Evolutionary conservation across 2,888 invertebrate genomes (phyloP).

Genomic region (Drosophila niveifrons): DNA sequence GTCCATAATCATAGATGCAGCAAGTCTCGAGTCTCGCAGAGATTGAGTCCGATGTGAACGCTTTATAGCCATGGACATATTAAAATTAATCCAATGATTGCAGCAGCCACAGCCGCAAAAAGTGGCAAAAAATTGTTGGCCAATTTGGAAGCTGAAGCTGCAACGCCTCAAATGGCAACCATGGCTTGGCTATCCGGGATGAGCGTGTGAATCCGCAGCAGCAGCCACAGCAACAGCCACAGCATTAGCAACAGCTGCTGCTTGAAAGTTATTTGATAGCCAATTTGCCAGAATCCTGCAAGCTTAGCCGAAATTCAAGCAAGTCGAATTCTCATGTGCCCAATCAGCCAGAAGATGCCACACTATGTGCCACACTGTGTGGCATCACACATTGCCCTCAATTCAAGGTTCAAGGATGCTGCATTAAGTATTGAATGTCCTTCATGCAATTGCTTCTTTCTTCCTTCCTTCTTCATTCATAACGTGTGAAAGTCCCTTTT

Average conservation of each 20-base stretch:
- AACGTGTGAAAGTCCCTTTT: constrained; percentile 56
- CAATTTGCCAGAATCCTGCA: constrained; percentile 63
- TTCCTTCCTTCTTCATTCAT: constrained; percentile 59
- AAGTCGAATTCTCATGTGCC: constrained; percentile 67
- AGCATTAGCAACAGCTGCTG: constrained; percentile 52
- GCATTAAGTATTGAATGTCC: constrained; percentile 69
- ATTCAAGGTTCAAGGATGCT: constrained; percentile 78
- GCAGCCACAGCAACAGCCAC: constrained; percentile 23
- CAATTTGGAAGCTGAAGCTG: constrained; percentile 52
- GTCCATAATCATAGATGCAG: constrained; percentile 80
- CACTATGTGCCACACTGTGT: constrained; percentile 11
- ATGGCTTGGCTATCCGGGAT: constrained; percentile 32
- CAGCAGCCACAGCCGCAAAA: constrained; percentile 48
- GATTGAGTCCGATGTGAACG: constrained; percentile 66
- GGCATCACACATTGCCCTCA: constrained; percentile 39
- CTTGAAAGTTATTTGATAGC: constrained; percentile 77
- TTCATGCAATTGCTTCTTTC: constrained; percentile 54
- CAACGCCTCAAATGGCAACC: constrained; percentile 33
- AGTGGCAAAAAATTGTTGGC: constrained; percentile 69
- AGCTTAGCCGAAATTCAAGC: constrained; percentile 60
- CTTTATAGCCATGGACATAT: constrained; percentile 79
- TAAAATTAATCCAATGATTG: constrained; percentile 82
- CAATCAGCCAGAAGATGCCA: constrained; percentile 73
- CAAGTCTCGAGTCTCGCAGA: constrained; percentile 59
- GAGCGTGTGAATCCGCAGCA: constrained; percentile 68